These are phyloP conservation scores for Hipparchia semele DNA, from an alignment of 2,888 invertebrate genomes.

Conservation along the genomic window DNA sequence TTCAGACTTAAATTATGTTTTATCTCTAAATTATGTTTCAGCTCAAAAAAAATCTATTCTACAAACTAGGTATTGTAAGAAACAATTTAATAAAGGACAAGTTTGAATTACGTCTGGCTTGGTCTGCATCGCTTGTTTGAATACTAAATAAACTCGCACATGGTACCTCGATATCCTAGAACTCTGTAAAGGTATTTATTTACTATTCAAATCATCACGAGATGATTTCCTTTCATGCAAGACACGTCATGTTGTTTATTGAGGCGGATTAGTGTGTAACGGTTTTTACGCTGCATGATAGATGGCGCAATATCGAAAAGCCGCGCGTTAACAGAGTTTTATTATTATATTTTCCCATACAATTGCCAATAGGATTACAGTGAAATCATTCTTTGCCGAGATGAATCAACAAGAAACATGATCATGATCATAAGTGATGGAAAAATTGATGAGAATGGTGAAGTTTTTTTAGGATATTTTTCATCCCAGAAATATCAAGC, in stretches of 20 bases:
- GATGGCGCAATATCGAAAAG: neutral
- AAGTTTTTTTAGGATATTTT: too few relatives aligned
- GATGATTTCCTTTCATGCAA: constrained; percentile 21
- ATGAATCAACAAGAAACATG: too few relatives aligned
- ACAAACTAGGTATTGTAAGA: too few relatives aligned
- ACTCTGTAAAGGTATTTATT: neutral
- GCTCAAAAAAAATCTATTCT: too few relatives aligned
- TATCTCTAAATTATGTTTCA: too few relatives aligned
- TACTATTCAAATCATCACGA: constrained; percentile 12
- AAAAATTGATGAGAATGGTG: too few relatives aligned
- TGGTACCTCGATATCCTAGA: constrained; percentile 10
- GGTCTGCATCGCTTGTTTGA: neutral
- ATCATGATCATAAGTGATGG: too few relatives aligned
- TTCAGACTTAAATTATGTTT: too few relatives aligned
- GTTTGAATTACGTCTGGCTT: neutral
- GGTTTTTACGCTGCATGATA: neutral
- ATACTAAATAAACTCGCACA: constrained; percentile 12
- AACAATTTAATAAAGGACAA: neutral
- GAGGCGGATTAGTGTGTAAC: neutral
- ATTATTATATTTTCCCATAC: neutral
- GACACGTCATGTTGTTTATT: constrained; percentile 18
- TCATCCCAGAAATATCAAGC: too few relatives aligned
- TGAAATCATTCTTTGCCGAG: too few relatives aligned
- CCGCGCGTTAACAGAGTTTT: neutral
- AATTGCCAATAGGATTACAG: neutral